phyloP scores from a whole-genome alignment of 2,888 invertebrate genomes.

The Shargacucullia verbasci region DNA sequence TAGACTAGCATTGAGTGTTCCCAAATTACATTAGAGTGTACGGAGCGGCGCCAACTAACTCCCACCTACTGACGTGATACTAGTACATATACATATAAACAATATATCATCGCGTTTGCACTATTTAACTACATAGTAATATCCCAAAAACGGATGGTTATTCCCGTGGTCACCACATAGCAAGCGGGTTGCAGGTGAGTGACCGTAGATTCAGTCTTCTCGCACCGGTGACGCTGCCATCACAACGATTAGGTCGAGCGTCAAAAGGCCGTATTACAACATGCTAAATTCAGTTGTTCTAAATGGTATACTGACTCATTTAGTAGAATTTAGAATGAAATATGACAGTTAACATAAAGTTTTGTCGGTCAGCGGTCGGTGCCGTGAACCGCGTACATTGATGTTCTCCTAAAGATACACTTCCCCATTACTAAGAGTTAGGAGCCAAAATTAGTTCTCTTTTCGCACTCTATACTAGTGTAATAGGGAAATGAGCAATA shows the following conservation, averaged over 20 bases:
- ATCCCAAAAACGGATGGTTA: not conserved
- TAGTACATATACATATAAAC: slow-evolving; percentile 37
- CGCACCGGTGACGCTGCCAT: not conserved
- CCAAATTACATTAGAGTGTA: slow-evolving; percentile 66
- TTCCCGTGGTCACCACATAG: not conserved
- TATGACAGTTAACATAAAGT: too few species aligned
- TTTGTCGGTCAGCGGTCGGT: too few species aligned
- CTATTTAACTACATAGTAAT: not conserved
- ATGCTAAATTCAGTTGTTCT: too few species aligned
- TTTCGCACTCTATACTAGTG: not conserved
- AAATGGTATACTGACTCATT: too few species aligned
- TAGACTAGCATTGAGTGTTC: slow-evolving; percentile 70
- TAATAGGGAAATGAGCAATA: slow-evolving; percentile 16
- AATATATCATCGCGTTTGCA: slow-evolving; percentile 35
- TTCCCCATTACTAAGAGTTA: not conserved
- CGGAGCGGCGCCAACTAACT: slow-evolving; percentile 60
- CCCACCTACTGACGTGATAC: slow-evolving; percentile 52
- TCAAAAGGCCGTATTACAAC: too few species aligned
- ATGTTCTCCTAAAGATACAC: not conserved
- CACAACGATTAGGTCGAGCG: too few species aligned
- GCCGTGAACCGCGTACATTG: too few species aligned
- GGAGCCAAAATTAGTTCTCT: slow-evolving; percentile 6
- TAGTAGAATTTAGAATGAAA: too few species aligned
- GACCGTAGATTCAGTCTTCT: not conserved
- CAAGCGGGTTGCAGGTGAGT: not conserved